Conservation (phyloP, 2,888 invertebrate species). For the Stenodera caucasica region DNA sequence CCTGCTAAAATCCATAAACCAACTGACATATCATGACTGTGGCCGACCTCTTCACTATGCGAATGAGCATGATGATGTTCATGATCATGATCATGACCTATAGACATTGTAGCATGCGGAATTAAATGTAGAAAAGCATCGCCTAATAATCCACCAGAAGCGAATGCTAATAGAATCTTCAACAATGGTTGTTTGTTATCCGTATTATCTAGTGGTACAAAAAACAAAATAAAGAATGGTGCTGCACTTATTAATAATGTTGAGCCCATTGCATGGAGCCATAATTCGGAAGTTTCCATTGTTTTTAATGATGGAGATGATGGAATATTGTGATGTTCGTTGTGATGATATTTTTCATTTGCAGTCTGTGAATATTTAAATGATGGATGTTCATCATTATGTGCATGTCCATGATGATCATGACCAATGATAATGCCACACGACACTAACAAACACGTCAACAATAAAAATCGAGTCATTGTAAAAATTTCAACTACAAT, state of each 20-base stretch:
- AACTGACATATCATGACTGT: conserved; percentile 81
- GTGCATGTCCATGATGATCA: conserved; percentile 58
- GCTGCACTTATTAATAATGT: conserved; percentile 94
- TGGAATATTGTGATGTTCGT: conserved; percentile 33
- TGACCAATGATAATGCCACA: conserved; percentile 38
- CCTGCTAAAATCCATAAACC: conserved; percentile 95
- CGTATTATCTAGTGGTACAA: conserved; percentile 89
- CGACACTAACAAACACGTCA: conserved; percentile 14
- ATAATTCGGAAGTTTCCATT: conserved; percentile 55
- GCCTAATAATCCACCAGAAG: conserved; percentile 93
- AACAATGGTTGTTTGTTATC: conserved; percentile 82
- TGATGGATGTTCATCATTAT: conserved; percentile 65
- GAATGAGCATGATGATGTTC: conserved; percentile 56
- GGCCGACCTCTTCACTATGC: conserved; percentile 60
- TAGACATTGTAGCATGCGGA: conserved; percentile 84
- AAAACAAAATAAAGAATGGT: conserved; percentile 89
- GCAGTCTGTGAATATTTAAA: conserved; percentile 84
- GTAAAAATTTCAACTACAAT: neutral
- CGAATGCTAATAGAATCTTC: conserved; percentile 90
- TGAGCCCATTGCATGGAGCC: conserved; percentile 83
- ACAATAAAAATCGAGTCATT: neutral
- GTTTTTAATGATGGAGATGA: conserved; percentile 23
- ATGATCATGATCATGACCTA: conserved; percentile 52
- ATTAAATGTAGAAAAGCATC: conserved; percentile 99
- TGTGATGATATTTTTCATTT: conserved; percentile 45